Conservation (phyloP, 2,113 vertebrate genomes). For the Periophthalmodon schlosseri region DNA sequence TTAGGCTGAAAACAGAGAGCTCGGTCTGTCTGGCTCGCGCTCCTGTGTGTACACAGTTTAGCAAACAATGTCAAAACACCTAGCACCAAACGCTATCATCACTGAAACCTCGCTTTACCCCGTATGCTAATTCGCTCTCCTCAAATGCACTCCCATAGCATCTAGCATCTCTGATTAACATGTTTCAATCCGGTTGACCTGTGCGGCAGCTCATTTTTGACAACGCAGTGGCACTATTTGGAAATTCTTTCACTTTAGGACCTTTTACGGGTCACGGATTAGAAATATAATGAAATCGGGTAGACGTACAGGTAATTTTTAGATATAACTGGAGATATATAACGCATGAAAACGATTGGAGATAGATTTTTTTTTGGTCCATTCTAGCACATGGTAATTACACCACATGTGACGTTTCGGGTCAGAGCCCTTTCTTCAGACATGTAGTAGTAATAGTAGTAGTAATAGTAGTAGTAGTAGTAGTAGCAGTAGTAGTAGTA, state of each 20-base stretch:
- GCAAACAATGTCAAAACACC: conserved; percentile 18
- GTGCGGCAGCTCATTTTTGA: background rate
- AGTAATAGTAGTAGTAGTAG: too few species aligned
- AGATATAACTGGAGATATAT: background rate
- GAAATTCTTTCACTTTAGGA: background rate
- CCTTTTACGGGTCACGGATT: background rate
- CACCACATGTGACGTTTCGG: too few species aligned
- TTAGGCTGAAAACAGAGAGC: background rate
- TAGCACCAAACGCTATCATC: conserved; percentile 9
- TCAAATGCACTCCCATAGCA: background rate
- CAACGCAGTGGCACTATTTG: background rate
- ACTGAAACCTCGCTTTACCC: background rate
- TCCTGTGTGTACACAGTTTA: conserved; percentile 4
- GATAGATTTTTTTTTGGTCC: too few species aligned
- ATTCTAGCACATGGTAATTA: too few species aligned
- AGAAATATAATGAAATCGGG: background rate
- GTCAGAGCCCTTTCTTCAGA: too few species aligned
- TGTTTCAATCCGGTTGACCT: conserved; percentile 1
- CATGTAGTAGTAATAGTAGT: too few species aligned
- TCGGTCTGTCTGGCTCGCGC: background rate
- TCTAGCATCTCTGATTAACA: background rate
- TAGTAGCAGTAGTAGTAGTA: too few species aligned
- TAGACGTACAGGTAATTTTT: background rate
- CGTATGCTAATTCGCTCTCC: conserved; percentile 3
- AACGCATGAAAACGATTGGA: background rate